phyloP scores from a whole-genome alignment of 2,888 invertebrate species.

The Ormia ochracea region DNA sequence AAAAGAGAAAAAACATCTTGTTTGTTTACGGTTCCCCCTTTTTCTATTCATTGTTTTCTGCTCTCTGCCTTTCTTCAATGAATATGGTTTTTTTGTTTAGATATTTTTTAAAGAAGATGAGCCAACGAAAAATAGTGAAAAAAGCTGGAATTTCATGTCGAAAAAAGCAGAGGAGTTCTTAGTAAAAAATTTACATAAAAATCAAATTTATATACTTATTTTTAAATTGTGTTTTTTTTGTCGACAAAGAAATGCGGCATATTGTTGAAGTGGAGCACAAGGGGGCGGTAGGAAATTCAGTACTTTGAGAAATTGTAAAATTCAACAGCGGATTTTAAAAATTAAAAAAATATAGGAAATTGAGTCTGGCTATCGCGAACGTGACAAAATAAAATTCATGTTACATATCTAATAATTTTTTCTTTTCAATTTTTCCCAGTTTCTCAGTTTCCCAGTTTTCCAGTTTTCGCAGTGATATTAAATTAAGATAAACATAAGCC shows the following conservation, averaged over 20 bases:
- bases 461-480: too few species aligned
- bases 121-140: not conserved
- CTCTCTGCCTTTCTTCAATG: conserved; percentile 1
- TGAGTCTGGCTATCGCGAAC: too few species aligned
- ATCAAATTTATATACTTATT: conserved; percentile 65
- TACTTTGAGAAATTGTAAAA: not conserved
- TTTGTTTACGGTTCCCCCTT: conserved; percentile 25
- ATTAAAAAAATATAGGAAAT: not conserved
- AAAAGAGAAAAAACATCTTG: not conserved
- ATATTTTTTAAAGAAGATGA: not conserved
- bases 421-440: too few species aligned
- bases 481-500: too few species aligned
- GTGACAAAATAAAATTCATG: too few species aligned
- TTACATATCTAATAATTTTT: too few species aligned
- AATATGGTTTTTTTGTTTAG: conserved; percentile 29
- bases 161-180: conserved; percentile 49
- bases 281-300: not conserved
- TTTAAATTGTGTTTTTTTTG: conserved; percentile 31
- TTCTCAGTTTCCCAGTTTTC: too few species aligned
- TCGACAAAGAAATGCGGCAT: not conserved
- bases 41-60: not conserved
- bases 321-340: not conserved
- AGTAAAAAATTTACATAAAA: conserved; percentile 65
- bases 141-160: too few species aligned
- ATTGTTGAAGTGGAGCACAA: not conserved